A percentile compares a stretch with the other conserved stretches of the same genome.
Conservation (phyloP, 2,113 vertebrate genomes). For the Protobothrops mucrosquamatus region DNA sequence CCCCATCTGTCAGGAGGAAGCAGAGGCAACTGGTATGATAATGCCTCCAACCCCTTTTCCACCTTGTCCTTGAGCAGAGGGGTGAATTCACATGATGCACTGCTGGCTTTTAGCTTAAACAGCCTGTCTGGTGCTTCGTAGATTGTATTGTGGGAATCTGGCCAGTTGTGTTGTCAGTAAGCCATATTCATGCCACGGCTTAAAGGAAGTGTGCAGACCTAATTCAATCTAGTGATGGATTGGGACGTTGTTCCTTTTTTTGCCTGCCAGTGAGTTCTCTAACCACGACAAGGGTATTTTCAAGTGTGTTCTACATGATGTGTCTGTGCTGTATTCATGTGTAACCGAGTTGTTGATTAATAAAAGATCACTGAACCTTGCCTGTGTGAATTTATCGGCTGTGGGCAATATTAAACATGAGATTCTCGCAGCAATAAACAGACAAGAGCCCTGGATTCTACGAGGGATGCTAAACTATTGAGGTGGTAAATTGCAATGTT, state of each 20-base stretch:
- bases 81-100: neutral
- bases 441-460: neutral
- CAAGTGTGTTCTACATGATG: neutral
- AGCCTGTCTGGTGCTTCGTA: neutral
- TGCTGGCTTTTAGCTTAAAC: neutral
- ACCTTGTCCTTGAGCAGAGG: neutral
- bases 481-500: neutral
- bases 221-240: neutral
- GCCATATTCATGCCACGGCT: neutral
- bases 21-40: neutral
- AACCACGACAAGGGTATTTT: neutral
- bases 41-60: neutral
- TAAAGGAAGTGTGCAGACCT: neutral
- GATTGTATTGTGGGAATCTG: neutral
- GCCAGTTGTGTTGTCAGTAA: neutral
- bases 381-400: neutral
- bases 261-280: neutral
- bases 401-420: neutral
- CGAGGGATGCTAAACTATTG: neutral
- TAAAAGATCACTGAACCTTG: neutral
- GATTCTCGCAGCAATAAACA: neutral
- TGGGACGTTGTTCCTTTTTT: neutral
- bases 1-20: neutral
- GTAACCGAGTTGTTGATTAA: neutral
- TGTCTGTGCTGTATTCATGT: neutral